phyloP scores from a whole-genome alignment of 2,797 vertebrate species.

The Botia almorhae region DNA sequence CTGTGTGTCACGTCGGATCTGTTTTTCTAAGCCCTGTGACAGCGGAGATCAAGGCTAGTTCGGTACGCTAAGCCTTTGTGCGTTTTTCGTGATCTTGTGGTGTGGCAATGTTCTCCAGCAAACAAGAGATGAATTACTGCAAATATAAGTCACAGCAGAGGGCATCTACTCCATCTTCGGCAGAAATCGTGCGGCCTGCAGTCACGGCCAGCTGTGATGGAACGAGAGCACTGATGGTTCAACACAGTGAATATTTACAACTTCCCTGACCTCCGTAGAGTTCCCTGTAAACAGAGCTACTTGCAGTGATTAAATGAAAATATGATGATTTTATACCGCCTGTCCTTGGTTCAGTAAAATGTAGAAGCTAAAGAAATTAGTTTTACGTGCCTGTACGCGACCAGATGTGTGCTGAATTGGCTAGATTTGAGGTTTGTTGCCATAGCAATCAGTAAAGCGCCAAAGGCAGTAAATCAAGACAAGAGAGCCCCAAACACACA shows the following conservation, averaged over 20 bases:
- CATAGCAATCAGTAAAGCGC: constrained; percentile 42
- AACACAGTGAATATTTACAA: too few relatives aligned
- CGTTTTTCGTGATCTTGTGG: constrained; percentile 18
- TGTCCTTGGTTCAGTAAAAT: constrained; percentile 16
- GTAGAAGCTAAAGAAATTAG: background rate
- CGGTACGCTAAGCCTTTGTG: background rate
- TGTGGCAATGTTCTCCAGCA: background rate
- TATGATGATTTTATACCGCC: too few relatives aligned
- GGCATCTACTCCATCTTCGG: constrained; percentile 5
- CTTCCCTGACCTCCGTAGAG: too few relatives aligned
- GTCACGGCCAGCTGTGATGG: constrained; percentile 11
- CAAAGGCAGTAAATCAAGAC: constrained; percentile 22
- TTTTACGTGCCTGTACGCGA: constrained; percentile 1
- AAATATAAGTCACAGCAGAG: constrained; percentile 16
- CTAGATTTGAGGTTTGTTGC: constrained; percentile 38
- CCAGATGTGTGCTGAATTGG: constrained; percentile 33
- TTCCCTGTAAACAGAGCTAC: too few relatives aligned
- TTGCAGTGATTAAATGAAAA: too few relatives aligned
- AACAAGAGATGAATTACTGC: constrained; percentile 46
- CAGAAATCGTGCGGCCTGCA: constrained; percentile 5
- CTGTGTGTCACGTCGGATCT: constrained; percentile 20
- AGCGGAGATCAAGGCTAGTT: constrained; percentile 17
- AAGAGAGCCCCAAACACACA: constrained; percentile 20
- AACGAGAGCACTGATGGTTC: background rate
- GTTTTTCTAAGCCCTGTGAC: constrained; percentile 8